phyloP scores from a whole-genome alignment of 92 coral and sea anemone species.

The Porites lobata region DNA sequence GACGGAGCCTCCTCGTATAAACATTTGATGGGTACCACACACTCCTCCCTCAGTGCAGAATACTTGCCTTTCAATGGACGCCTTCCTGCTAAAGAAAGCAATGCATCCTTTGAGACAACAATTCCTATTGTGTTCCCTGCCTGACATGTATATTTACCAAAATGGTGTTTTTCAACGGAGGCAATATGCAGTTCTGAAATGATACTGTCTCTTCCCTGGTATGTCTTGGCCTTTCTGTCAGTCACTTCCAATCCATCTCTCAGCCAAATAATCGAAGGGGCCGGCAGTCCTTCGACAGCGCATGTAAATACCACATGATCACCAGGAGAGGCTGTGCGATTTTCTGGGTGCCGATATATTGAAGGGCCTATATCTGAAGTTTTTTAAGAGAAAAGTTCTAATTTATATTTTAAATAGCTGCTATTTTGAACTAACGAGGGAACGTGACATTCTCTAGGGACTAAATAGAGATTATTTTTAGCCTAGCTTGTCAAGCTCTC shows the following conservation, averaged over 20 bases:
- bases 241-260: conserved; percentile 30
- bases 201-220: neutral
- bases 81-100: neutral
- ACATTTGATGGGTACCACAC: no score
- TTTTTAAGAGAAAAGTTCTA: neutral
- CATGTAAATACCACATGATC: conserved; percentile 40
- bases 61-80: neutral
- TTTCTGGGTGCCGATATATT: conserved; percentile 16
- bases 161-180: conserved; percentile 9
- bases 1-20: no score
- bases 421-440: no score
- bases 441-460: no score
- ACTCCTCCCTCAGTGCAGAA: neutral
- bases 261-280: conserved; percentile 55
- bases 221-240: neutral
- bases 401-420: no score
- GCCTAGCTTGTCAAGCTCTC: no score
- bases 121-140: conserved; percentile 13
- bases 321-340: conserved; percentile 24
- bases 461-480: no score
- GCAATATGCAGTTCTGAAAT: conserved; percentile 18
- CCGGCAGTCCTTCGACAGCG: conserved; percentile 48
- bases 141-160: conserved; percentile 31
- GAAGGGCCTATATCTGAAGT: neutral
- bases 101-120: conserved; percentile 12